Evolutionary conservation across 1,140 invertebrate species (phyloP).

Genomic region (Eciton burchellii): DNA sequence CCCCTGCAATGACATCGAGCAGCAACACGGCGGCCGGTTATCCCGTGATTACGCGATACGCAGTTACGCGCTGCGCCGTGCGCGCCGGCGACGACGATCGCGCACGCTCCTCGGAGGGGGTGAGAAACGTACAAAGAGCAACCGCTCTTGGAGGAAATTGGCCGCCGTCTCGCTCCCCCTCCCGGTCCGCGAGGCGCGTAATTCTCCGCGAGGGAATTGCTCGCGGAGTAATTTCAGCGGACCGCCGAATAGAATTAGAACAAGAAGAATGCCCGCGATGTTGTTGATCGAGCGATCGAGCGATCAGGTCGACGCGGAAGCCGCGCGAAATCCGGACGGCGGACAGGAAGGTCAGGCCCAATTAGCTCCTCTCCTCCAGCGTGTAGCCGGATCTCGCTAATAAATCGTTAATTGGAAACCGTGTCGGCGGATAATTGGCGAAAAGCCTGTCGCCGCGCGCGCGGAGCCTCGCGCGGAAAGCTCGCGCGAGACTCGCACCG

Average conservation of each 20-base stretch:
- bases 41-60: constrained; percentile 80
- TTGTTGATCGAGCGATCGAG: too few relatives aligned
- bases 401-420: constrained; percentile 76
- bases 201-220: constrained; percentile 33
- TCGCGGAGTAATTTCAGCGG: constrained; percentile 26
- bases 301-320: too few relatives aligned
- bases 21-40: constrained; percentile 76
- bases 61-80: constrained; percentile 62
- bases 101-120: constrained; percentile 40
- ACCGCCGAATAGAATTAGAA: too few relatives aligned
- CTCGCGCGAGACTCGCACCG: constrained; percentile 56
- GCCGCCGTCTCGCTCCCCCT: constrained; percentile 39
- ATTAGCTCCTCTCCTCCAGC: constrained; percentile 63
- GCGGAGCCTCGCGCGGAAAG: constrained; percentile 33
- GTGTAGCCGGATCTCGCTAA: constrained; percentile 55
- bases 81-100: constrained; percentile 24
- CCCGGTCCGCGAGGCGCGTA: constrained; percentile 39
- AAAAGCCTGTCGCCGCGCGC: constrained; percentile 49
- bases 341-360: constrained; percentile 33
- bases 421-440: constrained; percentile 65
- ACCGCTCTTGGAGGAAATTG: constrained; percentile 58
- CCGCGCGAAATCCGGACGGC: constrained; percentile 56
- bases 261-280: too few relatives aligned
- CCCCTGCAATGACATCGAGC: constrained; percentile 79
- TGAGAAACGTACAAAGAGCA: constrained; percentile 51